phyloP scores from a whole-genome alignment of 2,888 invertebrate species.

The Abrostola tripartita region DNA sequence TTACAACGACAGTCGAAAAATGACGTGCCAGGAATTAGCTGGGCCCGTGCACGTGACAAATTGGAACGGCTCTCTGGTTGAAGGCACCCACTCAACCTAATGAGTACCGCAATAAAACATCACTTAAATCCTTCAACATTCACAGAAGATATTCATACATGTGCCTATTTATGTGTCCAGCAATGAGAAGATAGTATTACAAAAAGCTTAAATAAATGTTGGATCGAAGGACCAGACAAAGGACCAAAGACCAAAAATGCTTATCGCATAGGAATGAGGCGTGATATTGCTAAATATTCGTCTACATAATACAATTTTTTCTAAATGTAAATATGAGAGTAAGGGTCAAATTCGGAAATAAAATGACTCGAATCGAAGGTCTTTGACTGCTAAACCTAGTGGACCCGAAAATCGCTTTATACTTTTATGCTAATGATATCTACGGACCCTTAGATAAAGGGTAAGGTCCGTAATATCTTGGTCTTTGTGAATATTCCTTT shows the following conservation, averaged over 20 bases:
- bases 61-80: slow-evolving; percentile 2
- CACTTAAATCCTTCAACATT: not conserved
- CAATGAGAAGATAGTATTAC: not conserved
- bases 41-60: not conserved
- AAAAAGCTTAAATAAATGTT: not conserved
- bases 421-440: slow-evolving; percentile 54
- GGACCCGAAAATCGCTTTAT: slow-evolving; percentile 54
- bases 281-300: slow-evolving; percentile 17
- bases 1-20: not conserved
- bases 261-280: not conserved
- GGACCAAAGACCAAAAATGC: too few relatives aligned
- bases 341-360: slow-evolving; percentile 36
- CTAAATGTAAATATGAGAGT: slow-evolving; percentile 51
- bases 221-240: not conserved
- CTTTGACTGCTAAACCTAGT: slow-evolving; percentile 48
- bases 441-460: slow-evolving; percentile 47
- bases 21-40: not conserved
- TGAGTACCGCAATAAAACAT: slow-evolving; percentile 5
- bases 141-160: not conserved
- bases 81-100: not conserved
- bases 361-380: slow-evolving; percentile 27
- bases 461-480: slow-evolving; percentile 34
- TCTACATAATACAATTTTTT: slow-evolving; percentile 42
- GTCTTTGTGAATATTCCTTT: slow-evolving; percentile 29
- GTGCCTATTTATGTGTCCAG: not conserved